phyloP scores from a whole-genome alignment of 2,888 invertebrate species.

The Tricholauxania praeusta region DNA sequence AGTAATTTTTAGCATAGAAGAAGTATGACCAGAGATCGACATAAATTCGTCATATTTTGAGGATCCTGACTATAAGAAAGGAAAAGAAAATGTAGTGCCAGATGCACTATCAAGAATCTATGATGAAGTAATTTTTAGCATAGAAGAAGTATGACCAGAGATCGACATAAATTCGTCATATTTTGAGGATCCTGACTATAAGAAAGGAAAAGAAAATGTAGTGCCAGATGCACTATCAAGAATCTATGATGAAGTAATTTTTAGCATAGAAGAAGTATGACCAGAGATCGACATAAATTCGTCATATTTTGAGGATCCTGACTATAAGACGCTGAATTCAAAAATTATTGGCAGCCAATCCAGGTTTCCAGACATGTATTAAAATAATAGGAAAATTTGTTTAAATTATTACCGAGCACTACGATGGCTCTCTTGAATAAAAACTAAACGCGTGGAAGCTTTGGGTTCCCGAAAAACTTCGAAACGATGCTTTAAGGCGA shows the following conservation, averaged over 20 bases:
- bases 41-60: no score
- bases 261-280: background rate
- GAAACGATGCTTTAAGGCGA: no score
- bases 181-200: no score
- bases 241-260: constrained; percentile 40
- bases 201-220: constrained; percentile 40
- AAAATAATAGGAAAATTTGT: background rate
- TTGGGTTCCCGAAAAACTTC: background rate
- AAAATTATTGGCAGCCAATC: background rate
- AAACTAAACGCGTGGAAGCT: background rate
- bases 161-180: no score
- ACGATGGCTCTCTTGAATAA: background rate
- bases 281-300: constrained; percentile 11
- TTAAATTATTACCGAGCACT: background rate
- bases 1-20: no score
- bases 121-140: no score
- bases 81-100: no score
- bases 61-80: no score
- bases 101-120: no score
- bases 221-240: no score
- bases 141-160: no score
- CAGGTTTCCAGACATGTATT: background rate
- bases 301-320: background rate
- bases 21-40: no score
- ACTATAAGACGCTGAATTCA: background rate